A percentile compares a stretch with the other conserved stretches of the same genome.
These are phyloP conservation scores for Baryphthengus martii DNA, from an alignment of 2,113 vertebrate species.

Conservation along the genomic window DNA sequence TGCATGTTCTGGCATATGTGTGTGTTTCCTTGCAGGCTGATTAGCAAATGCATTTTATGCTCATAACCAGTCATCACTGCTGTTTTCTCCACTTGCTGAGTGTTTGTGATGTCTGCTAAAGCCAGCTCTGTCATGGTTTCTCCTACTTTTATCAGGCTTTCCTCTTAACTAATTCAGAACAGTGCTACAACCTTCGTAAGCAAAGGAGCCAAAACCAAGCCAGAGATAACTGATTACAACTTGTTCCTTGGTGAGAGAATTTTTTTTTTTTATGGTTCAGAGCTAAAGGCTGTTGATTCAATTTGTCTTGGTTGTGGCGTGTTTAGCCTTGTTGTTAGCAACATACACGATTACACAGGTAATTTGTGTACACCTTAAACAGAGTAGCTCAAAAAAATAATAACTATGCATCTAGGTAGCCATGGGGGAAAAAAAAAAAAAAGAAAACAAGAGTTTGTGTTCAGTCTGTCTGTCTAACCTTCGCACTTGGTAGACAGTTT, in stretches of 20 bases:
- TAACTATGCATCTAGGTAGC: not conserved
- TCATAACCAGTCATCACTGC: not conserved
- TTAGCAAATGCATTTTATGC: conserved; percentile 20
- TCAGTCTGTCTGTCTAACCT: conserved; percentile 50
- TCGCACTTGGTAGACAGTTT: conserved; percentile 68
- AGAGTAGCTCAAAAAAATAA: not conserved
- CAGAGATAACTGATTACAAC: conserved; percentile 10
- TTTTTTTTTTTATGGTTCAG: not conserved
- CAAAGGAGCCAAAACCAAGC: conserved; percentile 10
- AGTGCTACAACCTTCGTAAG: not conserved
- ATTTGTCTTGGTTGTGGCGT: conserved; percentile 53
- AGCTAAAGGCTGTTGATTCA: conserved; percentile 6
- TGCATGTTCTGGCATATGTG: conserved; percentile 27
- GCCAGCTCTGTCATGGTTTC: not conserved
- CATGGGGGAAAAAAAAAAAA: not conserved
- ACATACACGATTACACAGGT: conserved; percentile 38
- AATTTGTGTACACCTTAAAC: conserved; percentile 39
- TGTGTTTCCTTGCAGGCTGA: conserved; percentile 14
- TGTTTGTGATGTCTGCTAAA: not conserved
- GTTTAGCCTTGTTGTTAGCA: conserved; percentile 57
- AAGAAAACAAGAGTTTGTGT: conserved; percentile 16
- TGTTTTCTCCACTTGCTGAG: conserved; percentile 10
- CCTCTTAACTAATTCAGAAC: not conserved
- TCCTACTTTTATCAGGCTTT: conserved; percentile 19
- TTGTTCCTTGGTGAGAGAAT: not conserved